phyloP scores from a whole-genome alignment of 2,113 vertebrate species.

The Oncorhynchus masou region DNA sequence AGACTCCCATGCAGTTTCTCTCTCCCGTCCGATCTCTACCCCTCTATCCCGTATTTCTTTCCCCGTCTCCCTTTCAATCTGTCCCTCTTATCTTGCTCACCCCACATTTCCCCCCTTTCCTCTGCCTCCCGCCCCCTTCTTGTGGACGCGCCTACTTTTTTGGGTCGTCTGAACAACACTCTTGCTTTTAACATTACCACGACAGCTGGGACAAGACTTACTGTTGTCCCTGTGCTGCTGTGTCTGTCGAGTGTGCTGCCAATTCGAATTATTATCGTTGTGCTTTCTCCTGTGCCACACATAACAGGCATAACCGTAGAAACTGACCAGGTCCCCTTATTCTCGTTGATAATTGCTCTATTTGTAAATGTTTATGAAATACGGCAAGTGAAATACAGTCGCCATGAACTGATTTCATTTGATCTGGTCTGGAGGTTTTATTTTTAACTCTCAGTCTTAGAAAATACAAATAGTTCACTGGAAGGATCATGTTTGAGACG shows the following conservation, averaged over 20 bases:
- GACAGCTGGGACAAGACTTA: slow-evolving; percentile 42
- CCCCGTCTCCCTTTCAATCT: not conserved
- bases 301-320: slow-evolving; percentile 12
- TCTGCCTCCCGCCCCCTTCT: slow-evolving; percentile 32
- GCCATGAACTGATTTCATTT: not conserved
- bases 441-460: not conserved
- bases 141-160: slow-evolving; percentile 39
- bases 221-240: slow-evolving; percentile 16
- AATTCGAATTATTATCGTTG: not conserved
- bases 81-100: slow-evolving; percentile 20
- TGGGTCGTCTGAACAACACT: slow-evolving; percentile 14
- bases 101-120: slow-evolving; percentile 3
- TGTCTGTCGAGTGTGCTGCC: slow-evolving; percentile 28
- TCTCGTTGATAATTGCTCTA: slow-evolving; percentile 35
- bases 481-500: not conserved
- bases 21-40: not conserved
- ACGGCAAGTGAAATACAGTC: slow-evolving; percentile 5
- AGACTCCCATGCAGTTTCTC: slow-evolving; percentile 19
- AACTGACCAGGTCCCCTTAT: slow-evolving; percentile 6
- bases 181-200: slow-evolving; percentile 54
- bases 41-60: not conserved
- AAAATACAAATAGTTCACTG: not conserved
- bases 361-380: slow-evolving; percentile 36
- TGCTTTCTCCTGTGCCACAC: not conserved
- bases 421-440: not conserved